Evolutionary conservation across 2,888 invertebrate genomes (phyloP).

Genomic region (Thera britannica): DNA sequence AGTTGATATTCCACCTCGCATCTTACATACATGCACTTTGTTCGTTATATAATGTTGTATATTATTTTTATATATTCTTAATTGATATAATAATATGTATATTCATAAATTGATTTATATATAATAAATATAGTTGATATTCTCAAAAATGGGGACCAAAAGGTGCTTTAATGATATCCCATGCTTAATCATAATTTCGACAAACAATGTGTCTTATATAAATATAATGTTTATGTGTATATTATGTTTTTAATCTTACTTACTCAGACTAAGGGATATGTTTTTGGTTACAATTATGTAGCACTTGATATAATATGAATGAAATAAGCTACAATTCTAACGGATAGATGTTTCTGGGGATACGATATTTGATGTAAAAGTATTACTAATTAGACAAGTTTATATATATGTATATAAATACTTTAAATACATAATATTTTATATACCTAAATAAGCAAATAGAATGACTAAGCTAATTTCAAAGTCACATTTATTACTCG

Average conservation of each 20-base stretch:
- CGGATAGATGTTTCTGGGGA: background rate
- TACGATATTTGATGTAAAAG: conserved; percentile 4
- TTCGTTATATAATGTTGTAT: conserved; percentile 20
- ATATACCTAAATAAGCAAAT: conserved; percentile 9
- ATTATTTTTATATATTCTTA: conserved; percentile 11
- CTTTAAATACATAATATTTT: conserved; percentile 2
- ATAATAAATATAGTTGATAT: conserved; percentile 5
- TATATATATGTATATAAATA: background rate
- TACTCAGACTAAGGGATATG: conserved; percentile 80
- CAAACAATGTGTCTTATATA: conserved; percentile 33
- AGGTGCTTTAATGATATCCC: conserved; percentile 38
- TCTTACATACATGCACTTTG: conserved; percentile 69
- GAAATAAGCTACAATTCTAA: background rate
- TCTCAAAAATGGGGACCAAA: conserved; percentile 22
- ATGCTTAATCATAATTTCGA: conserved; percentile 43
- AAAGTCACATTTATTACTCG: conserved; percentile 82
- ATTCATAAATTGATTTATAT: conserved; percentile 11
- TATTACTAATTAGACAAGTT: background rate
- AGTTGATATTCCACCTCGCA: conserved; percentile 71
- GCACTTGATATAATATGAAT: conserved; percentile 56
- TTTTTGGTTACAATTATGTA: conserved; percentile 74
- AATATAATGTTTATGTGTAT: conserved; percentile 37
- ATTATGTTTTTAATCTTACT: conserved; percentile 54
- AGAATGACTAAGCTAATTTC: conserved; percentile 45
- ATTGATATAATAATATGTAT: conserved; percentile 9